Evolutionary conservation across 1,140 invertebrate species (phyloP).

Genomic region (Neodiprion lecontei): DNA sequence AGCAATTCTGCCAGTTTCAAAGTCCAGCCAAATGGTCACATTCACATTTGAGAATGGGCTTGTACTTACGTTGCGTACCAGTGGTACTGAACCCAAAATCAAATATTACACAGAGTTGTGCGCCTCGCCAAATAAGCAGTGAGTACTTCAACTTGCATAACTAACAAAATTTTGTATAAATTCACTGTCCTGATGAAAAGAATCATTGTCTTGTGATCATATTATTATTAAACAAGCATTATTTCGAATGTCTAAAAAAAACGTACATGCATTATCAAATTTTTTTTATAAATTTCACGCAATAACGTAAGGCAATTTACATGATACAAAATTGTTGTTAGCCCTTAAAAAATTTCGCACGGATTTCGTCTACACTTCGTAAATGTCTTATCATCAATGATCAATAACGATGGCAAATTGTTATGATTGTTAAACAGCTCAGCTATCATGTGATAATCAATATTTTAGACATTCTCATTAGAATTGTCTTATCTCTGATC

Average conservation of each 20-base stretch:
- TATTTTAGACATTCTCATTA: background rate
- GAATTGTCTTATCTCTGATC: background rate
- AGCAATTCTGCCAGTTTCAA: constrained; percentile 79
- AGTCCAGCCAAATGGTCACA: constrained; percentile 94
- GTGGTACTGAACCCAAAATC: constrained; percentile 98
- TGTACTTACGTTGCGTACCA: constrained; percentile 89
- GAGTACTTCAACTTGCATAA: constrained; percentile 45
- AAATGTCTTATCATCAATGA: background rate
- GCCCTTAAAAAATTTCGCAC: too few relatives aligned
- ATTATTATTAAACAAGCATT: background rate
- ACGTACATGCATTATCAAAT: background rate
- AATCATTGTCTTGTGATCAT: background rate
- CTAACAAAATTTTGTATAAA: background rate
- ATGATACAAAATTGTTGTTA: too few relatives aligned
- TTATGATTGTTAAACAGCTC: background rate
- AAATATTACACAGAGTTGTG: constrained; percentile 97
- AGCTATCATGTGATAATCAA: background rate
- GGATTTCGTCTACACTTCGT: background rate
- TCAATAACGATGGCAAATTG: background rate
- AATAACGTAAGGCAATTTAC: background rate
- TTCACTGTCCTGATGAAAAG: constrained; percentile 14
- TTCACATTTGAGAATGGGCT: constrained; percentile 91
- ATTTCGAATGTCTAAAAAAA: background rate
- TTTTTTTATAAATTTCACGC: background rate
- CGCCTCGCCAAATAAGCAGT: constrained; percentile 70